A percentile compares a stretch with the other conserved stretches of the same genome.
phyloP scores from a whole-genome alignment of 2,113 vertebrate genomes.

The Agelaius tricolor region DNA sequence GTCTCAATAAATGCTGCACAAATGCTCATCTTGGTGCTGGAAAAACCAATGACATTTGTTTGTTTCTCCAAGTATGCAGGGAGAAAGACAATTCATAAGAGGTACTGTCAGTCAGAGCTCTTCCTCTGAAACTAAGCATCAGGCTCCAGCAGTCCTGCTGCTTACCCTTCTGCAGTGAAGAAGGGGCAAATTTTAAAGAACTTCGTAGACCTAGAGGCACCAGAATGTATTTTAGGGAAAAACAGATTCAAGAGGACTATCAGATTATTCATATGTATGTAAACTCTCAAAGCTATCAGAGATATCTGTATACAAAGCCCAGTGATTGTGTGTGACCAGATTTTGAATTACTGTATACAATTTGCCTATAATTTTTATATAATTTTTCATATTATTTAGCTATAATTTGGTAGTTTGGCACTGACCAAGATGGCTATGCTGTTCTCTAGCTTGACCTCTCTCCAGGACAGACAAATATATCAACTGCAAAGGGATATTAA shows the following conservation, averaged over 20 bases:
- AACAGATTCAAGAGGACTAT: background rate
- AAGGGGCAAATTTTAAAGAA: background rate
- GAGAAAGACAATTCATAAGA: background rate
- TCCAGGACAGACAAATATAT: background rate
- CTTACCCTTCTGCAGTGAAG: background rate
- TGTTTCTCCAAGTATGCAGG: background rate
- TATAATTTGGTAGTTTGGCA: background rate
- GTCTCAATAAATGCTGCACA: background rate
- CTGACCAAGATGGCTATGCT: background rate
- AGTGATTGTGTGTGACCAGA: background rate
- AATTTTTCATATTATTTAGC: background rate
- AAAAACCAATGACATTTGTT: accelerated
- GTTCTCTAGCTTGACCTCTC: background rate
- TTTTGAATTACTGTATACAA: background rate
- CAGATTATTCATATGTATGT: background rate
- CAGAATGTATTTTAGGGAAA: background rate
- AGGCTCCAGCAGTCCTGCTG: background rate
- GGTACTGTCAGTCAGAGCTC: background rate
- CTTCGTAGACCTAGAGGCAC: background rate
- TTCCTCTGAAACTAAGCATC: background rate
- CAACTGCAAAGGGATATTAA: background rate
- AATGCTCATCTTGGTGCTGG: background rate
- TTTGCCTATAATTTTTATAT: background rate
- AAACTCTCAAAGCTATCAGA: background rate
- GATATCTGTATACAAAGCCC: background rate